phyloP scores from a whole-genome alignment of 2,113 vertebrate genomes.

The Globicephala melas region DNA sequence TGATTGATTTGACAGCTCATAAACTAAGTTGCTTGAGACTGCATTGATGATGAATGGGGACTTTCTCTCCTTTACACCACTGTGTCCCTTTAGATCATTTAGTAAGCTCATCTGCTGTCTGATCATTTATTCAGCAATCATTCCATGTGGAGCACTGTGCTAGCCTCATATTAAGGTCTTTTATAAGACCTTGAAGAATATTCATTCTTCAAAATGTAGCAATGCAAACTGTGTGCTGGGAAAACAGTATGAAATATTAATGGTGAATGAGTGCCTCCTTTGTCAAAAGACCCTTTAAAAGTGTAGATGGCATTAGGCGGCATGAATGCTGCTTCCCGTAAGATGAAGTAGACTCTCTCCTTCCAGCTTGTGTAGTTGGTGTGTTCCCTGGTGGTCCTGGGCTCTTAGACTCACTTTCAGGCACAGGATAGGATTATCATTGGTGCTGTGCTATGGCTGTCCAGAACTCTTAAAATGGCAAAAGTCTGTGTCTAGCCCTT shows the following conservation, averaged over 20 bases:
- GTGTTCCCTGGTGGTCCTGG: background rate
- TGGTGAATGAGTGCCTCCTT: background rate
- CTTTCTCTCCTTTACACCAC: background rate
- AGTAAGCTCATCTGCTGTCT: background rate
- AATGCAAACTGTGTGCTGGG: background rate
- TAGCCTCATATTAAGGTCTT: conserved; percentile 1
- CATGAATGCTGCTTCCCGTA: background rate
- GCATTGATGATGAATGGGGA: background rate
- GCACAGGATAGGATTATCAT: background rate
- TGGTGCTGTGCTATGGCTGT: background rate
- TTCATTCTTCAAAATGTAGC: conserved; percentile 20
- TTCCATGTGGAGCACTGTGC: background rate
- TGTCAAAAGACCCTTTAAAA: background rate
- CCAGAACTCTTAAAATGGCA: background rate
- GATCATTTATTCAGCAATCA: background rate
- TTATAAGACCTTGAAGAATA: background rate
- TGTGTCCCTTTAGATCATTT: background rate
- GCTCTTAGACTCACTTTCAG: background rate
- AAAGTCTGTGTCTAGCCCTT: background rate
- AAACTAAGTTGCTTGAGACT: background rate
- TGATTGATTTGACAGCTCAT: background rate
- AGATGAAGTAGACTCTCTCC: background rate
- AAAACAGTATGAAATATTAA: conserved; percentile 25
- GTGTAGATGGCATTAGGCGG: background rate
- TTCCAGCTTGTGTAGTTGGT: background rate